Conservation (phyloP, 1,140 invertebrate genomes). For the Hydropsyche tenuis region DNA sequence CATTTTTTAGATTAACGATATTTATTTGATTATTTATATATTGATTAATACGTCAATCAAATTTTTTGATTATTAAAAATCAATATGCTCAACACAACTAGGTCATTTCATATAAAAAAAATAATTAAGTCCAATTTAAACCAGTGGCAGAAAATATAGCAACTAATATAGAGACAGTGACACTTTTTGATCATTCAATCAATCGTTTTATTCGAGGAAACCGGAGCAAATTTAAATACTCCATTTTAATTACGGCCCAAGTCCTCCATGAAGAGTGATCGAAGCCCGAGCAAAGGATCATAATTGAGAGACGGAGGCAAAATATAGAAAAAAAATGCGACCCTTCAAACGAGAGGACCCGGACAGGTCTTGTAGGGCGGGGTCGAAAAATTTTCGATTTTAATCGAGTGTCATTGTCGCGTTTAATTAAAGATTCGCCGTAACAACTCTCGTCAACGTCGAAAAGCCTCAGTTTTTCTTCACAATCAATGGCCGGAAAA, state of each 20-base stretch:
- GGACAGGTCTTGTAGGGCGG: not conserved
- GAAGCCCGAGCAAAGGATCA: not conserved
- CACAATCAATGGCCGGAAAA: conserved; percentile 11
- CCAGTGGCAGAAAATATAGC: too few relatives aligned
- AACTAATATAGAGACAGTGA: too few relatives aligned
- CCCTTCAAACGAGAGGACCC: not conserved
- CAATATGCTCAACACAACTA: too few relatives aligned
- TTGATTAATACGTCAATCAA: too few relatives aligned
- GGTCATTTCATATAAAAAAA: too few relatives aligned
- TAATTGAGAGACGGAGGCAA: not conserved
- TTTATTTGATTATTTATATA: too few relatives aligned
- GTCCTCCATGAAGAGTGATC: conserved; percentile 1
- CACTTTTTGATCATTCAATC: too few relatives aligned
- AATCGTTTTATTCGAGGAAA: too few relatives aligned
- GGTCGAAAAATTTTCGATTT: conserved; percentile 9
- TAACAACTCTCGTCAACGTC: conserved; percentile 22
- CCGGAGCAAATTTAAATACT: not conserved
- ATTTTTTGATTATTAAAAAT: too few relatives aligned
- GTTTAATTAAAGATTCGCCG: conserved; percentile 24
- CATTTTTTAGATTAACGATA: too few relatives aligned
- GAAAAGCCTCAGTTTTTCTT: conserved; percentile 31
- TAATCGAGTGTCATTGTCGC: conserved; percentile 33
- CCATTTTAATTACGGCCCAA: conserved; percentile 1
- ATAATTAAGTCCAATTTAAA: too few relatives aligned
- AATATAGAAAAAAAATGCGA: not conserved